phyloP scores from a whole-genome alignment of 1,140 invertebrate genomes.

The Drosophila sulfurigaster region DNA sequence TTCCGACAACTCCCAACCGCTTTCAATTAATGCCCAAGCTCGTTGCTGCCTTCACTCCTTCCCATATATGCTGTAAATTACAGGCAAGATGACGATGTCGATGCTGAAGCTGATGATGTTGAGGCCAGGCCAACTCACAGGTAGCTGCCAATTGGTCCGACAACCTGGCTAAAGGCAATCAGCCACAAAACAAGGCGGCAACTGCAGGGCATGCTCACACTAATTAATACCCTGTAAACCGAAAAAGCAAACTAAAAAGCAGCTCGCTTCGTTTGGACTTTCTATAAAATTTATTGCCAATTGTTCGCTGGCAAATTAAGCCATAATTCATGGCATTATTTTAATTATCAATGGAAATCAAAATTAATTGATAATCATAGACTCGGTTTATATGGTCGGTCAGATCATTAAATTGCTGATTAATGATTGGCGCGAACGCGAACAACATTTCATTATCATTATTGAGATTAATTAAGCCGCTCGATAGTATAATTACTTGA shows the following conservation, averaged over 20 bases:
- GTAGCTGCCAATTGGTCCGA: constrained; percentile 38
- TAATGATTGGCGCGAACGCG: constrained; percentile 7
- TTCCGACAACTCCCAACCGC: constrained; percentile 50
- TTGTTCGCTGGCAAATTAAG: not conserved
- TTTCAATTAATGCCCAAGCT: constrained; percentile 47
- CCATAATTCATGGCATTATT: not conserved
- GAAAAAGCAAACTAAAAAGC: too few relatives aligned
- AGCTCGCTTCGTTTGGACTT: too few relatives aligned
- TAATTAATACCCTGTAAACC: constrained; percentile 42
- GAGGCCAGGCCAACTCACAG: constrained; percentile 11
- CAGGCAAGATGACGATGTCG: not conserved
- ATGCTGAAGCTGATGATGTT: too few relatives aligned
- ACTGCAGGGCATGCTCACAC: constrained; percentile 20
- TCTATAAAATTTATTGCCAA: not conserved
- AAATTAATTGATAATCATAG: constrained; percentile 2
- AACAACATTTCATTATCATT: constrained; percentile 2
- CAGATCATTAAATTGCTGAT: constrained; percentile 11
- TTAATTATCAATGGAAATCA: not conserved
- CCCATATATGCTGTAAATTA: constrained; percentile 44
- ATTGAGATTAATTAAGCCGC: constrained; percentile 1
- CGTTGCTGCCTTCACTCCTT: not conserved
- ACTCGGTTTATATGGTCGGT: not conserved
- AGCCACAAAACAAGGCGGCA: constrained; percentile 50
- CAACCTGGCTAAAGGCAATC: constrained; percentile 41
- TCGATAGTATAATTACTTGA: constrained; percentile 7